These are phyloP conservation scores for Dermochelys coriacea DNA, from an alignment of 2,797 vertebrate species.

Conservation along the genomic window DNA sequence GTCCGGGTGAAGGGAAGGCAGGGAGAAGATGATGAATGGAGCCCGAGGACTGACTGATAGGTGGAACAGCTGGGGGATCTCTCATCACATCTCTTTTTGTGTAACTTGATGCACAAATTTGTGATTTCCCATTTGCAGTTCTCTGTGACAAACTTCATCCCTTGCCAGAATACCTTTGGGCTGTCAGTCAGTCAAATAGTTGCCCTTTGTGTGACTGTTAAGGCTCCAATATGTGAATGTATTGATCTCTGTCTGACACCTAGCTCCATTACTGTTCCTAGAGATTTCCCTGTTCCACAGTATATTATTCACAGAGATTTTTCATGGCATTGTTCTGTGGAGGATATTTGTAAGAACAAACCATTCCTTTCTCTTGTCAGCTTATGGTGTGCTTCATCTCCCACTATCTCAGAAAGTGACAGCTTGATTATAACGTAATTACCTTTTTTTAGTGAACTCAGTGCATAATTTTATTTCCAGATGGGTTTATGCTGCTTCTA, in stretches of 20 bases:
- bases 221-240: rapidly evolving
- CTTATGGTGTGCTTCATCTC: conserved; percentile 73
- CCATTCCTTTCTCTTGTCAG: conserved; percentile 58
- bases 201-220: background rate
- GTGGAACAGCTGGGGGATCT: background rate
- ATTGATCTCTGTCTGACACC: background rate
- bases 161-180: background rate
- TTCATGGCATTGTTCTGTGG: conserved; percentile 4
- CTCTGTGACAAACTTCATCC: background rate
- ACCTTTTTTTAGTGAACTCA: conserved; percentile 72
- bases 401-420: conserved; percentile 74
- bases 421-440: conserved; percentile 83
- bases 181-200: rapidly evolving
- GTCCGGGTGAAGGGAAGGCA: background rate
- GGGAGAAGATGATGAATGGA: background rate
- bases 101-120: rapidly evolving
- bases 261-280: background rate
- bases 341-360: conserved; percentile 60
- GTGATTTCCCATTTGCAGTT: background rate
- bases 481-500: conserved; percentile 77
- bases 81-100: background rate
- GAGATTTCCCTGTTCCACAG: conserved; percentile 20
- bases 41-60: background rate
- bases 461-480: conserved; percentile 78
- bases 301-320: conserved; percentile 15